Evolutionary conservation across 2,113 vertebrate species (phyloP).

Genomic region (Myotis lucifugus): DNA sequence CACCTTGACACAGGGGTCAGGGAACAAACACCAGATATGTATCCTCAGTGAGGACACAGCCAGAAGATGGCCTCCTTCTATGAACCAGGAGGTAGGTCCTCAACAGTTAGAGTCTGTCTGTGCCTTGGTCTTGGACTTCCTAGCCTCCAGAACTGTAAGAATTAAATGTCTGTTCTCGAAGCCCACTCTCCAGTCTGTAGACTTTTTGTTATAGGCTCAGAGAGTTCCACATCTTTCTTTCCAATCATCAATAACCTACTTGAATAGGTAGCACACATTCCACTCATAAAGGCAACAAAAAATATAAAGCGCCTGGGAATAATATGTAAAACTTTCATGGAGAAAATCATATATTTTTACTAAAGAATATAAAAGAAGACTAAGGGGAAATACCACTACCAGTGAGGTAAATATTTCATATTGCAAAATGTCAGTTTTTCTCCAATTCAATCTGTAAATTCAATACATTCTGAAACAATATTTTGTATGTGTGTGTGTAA

Average conservation of each 20-base stretch:
- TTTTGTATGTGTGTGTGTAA: neutral
- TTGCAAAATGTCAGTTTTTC: neutral
- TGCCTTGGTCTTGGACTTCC: neutral
- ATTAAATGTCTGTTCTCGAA: neutral
- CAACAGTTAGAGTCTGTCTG: neutral
- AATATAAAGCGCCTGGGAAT: neutral
- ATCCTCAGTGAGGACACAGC: neutral
- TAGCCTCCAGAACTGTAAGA: neutral
- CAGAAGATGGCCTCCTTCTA: neutral
- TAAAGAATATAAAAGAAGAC: neutral
- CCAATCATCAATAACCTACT: neutral
- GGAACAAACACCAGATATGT: too few relatives aligned
- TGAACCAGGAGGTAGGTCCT: neutral
- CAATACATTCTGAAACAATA: neutral
- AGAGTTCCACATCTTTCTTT: neutral
- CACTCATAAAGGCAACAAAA: neutral
- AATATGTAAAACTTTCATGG: neutral
- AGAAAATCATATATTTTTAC: neutral
- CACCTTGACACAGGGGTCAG: too few relatives aligned
- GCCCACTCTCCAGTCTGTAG: neutral
- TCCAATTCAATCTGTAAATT: neutral
- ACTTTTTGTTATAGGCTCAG: neutral
- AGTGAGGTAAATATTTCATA: neutral
- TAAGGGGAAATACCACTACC: neutral
- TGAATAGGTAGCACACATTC: neutral